Percentiles rank a stretch among this genome's conserved stretches.
phyloP scores from a whole-genome alignment of 2,888 invertebrate species.

The Philopedon plagiatum region DNA sequence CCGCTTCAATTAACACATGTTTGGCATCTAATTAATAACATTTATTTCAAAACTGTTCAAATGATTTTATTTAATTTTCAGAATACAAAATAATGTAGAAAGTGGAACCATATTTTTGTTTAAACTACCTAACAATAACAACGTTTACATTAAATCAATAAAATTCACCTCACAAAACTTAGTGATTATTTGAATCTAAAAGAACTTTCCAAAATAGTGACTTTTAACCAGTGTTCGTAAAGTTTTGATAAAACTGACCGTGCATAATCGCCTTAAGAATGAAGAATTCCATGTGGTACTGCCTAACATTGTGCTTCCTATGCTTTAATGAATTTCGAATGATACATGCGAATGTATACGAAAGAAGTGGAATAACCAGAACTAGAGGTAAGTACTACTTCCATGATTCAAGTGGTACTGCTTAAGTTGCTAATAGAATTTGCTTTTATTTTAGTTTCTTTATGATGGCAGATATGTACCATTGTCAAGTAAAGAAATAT shows the following conservation, averaged over 20 bases:
- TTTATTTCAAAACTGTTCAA: too few relatives aligned
- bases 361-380: slow-evolving; percentile 43
- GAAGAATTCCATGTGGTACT: slow-evolving; percentile 22
- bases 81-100: neutral
- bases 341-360: slow-evolving; percentile 33
- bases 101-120: too few relatives aligned
- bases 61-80: too few relatives aligned
- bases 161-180: neutral
- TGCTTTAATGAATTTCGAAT: slow-evolving; percentile 34
- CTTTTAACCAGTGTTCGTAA: neutral
- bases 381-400: slow-evolving; percentile 41
- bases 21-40: too few relatives aligned
- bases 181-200: neutral
- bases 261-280: neutral
- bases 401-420: slow-evolving; percentile 31
- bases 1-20: too few relatives aligned
- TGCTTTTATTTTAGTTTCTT: slow-evolving; percentile 21
- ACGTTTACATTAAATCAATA: too few relatives aligned
- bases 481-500: neutral
- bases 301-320: slow-evolving; percentile 33
- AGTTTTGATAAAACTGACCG: neutral
- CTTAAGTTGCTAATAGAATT: slow-evolving; percentile 22
- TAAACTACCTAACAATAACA: too few relatives aligned
- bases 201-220: neutral
- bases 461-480: neutral